Base-by-base conservation (phyloP, 2,888 invertebrate species). In the Stictocephala bisonia region DNA sequence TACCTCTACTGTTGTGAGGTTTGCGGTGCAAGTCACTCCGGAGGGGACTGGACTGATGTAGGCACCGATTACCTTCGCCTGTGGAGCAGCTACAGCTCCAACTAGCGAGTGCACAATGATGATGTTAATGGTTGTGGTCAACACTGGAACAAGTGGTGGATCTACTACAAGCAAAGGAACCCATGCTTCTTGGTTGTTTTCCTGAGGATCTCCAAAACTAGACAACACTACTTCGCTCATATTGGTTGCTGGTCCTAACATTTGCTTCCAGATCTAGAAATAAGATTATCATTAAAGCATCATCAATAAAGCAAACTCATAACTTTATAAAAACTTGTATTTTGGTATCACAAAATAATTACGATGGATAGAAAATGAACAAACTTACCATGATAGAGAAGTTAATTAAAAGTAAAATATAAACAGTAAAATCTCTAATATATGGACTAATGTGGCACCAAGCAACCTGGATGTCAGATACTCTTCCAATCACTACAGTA, bases 71-170 rank as follows among this genome's bases (percentile, higher is more conserved):
- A 87, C 85, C 79, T 85, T 86, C 15, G 85, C 81, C 78, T 86
- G 86, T 1, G 86, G 86, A 73, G 84, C 84, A 48, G 81, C 81
- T 1, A 84, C 79, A 0, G 84, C 81, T 1, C 87, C 87, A 1
- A 85, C 83, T 64, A 84, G 84, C 3, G 88, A 85, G 81, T 86
- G 87, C 69, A 87, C 83, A 68, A 87, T 80, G 51, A 84, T 82
- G 20, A 85, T 81, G 71, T 81, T 81, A 24, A 86, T 75, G 40
- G 78, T 78, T 3, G 82, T 81, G 1, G 83, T 78, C 3, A 87
- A 77, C n/a, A 72, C 83, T 79, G n/a, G 81, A 79, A 75, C 83
- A 80, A 53, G 79, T 79, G 82, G 82, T 35, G 82, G 75, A n/a
- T 83, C 83, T 31, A 83, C 81, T n/a, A 83, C 79, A 48, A 86